Conservation (phyloP, 2,888 invertebrate genomes). For the Torymus tubicola region DNA sequence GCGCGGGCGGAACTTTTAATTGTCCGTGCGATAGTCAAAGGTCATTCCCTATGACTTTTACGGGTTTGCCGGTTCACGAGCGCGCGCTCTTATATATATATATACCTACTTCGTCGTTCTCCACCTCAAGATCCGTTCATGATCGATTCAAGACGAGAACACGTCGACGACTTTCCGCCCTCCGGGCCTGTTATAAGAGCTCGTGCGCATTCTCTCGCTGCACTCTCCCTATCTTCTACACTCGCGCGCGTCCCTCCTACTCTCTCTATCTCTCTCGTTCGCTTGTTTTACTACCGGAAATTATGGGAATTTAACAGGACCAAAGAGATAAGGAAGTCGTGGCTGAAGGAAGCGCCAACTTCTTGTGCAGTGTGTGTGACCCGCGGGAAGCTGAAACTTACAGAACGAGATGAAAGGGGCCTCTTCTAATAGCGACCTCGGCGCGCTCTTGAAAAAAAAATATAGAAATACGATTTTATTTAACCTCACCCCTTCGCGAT, state of each 20-base stretch:
- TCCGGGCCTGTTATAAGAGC: no score
- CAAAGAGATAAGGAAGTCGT: conserved; percentile 39
- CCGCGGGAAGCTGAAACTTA: neutral
- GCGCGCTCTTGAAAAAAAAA: neutral
- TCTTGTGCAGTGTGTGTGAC: no score
- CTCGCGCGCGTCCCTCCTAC: neutral
- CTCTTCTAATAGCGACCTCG: no score
- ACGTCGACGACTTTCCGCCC: neutral
- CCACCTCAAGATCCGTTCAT: conserved; percentile 26
- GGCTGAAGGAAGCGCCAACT: neutral
- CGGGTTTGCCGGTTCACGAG: neutral
- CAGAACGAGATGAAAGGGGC: neutral
- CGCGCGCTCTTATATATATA: no score
- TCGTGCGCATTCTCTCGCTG: no score
- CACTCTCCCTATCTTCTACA: neutral
- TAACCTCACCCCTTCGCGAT: neutral
- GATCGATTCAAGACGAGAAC: conserved; percentile 43
- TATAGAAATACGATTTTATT: neutral
- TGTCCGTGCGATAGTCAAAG: conserved; percentile 45
- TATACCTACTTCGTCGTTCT: no score
- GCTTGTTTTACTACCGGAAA: conserved; percentile 55
- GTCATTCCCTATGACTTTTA: conserved; percentile 37
- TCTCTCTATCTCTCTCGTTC: neutral
- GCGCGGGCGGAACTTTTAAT: conserved; percentile 43
- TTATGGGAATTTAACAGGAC: conserved; percentile 57